Conservation (phyloP, 2,888 invertebrate species). For the Lymantria dispar region DNA sequence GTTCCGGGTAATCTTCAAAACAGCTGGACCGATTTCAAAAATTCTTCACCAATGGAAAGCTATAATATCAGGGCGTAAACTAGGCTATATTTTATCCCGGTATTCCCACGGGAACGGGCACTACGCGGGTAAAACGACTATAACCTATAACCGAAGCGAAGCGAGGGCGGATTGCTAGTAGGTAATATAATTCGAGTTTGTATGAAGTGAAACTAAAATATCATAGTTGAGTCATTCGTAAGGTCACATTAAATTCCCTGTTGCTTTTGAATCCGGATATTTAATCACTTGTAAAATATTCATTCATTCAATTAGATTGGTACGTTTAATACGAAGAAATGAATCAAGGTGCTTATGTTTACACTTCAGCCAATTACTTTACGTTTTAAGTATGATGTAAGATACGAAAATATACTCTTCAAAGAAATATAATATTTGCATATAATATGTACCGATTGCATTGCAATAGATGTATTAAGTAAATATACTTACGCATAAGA, state of each 20-base stretch:
- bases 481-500: no score
- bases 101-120: no score
- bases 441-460: no score
- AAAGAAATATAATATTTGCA: neutral
- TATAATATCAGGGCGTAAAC: no score
- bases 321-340: slow-evolving; percentile 1
- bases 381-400: neutral
- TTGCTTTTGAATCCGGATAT: slow-evolving; percentile 21
- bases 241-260: neutral
- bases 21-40: no score
- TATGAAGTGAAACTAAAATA: neutral
- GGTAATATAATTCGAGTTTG: neutral
- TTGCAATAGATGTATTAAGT: no score
- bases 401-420: slow-evolving; percentile 1
- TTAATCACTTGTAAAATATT: slow-evolving; percentile 6
- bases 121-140: no score
- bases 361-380: neutral
- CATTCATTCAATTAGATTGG: neutral
- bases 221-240: neutral
- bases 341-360: neutral
- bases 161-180: no score
- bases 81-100: no score
- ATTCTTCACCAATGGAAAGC: no score
- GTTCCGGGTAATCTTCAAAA: no score
- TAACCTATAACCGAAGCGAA: no score